These are phyloP conservation scores for Cotesia congregata DNA, from an alignment of 2,888 invertebrate species.

Conservation along the genomic window DNA sequence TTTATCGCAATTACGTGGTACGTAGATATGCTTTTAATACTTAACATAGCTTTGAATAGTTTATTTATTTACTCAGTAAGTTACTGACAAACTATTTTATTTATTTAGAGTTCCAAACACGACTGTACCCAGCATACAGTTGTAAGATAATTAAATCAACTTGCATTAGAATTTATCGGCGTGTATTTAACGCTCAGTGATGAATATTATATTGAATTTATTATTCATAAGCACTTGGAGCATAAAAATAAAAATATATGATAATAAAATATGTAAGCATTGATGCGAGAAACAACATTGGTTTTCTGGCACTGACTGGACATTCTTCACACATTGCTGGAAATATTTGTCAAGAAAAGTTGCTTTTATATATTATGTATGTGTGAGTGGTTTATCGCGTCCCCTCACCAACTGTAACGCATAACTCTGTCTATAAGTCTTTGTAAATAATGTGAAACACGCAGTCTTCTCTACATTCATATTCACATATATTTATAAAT, in stretches of 20 bases:
- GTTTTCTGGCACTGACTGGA: constrained; percentile 6
- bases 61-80: too few relatives aligned
- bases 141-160: too few relatives aligned
- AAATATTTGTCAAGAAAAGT: not conserved
- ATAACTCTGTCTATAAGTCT: constrained; percentile 29
- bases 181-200: too few relatives aligned
- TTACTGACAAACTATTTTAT: too few relatives aligned
- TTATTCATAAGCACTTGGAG: not conserved
- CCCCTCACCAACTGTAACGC: constrained; percentile 28
- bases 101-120: too few relatives aligned
- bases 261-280: not conserved
- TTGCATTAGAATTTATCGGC: too few relatives aligned
- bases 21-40: too few relatives aligned
- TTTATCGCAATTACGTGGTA: too few relatives aligned
- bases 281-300: constrained; percentile 4
- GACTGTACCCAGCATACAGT: too few relatives aligned
- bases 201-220: not conserved
- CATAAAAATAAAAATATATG: not conserved
- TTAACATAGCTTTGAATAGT: too few relatives aligned
- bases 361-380: constrained; percentile 4
- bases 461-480: constrained; percentile 15
- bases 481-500: not conserved
- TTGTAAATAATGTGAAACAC: constrained; percentile 31
- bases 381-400: constrained; percentile 22
- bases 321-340: not conserved